Evolutionary conservation across 2,113 vertebrate genomes (phyloP).

Genomic region (Apistogramma diplotaenia): DNA sequence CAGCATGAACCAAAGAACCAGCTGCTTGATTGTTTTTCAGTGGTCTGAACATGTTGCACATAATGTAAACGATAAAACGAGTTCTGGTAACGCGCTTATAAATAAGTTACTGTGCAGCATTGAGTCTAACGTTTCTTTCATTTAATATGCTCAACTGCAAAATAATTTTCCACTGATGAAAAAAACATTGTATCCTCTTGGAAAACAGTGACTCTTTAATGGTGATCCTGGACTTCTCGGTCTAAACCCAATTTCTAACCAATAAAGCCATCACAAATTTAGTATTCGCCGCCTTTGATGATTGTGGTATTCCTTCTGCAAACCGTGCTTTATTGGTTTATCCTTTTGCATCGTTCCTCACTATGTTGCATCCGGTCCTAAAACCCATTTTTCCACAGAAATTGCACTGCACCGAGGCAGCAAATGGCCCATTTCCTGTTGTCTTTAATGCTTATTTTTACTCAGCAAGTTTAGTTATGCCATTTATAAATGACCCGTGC

Average conservation of each 20-base stretch:
- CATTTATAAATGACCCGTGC: neutral
- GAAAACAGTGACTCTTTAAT: neutral
- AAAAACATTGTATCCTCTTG: neutral
- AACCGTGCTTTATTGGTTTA: neutral
- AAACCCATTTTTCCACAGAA: neutral
- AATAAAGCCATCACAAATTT: constrained; percentile 2
- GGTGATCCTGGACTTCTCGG: neutral
- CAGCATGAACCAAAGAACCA: neutral
- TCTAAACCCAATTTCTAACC: constrained; percentile 2
- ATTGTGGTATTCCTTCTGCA: neutral
- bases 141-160: neutral
- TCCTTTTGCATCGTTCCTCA: neutral
- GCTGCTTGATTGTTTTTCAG: neutral
- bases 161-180: neutral
- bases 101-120: neutral
- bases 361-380: neutral
- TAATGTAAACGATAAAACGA: neutral
- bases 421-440: neutral
- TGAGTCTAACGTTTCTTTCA: neutral
- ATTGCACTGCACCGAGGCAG: neutral
- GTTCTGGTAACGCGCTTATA: neutral
- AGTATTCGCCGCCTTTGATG: neutral
- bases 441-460: neutral
- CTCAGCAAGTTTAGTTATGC: neutral
- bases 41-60: neutral